Base-by-base conservation (phyloP, 1,140 invertebrate species). In the Ips nitidus region DNA sequence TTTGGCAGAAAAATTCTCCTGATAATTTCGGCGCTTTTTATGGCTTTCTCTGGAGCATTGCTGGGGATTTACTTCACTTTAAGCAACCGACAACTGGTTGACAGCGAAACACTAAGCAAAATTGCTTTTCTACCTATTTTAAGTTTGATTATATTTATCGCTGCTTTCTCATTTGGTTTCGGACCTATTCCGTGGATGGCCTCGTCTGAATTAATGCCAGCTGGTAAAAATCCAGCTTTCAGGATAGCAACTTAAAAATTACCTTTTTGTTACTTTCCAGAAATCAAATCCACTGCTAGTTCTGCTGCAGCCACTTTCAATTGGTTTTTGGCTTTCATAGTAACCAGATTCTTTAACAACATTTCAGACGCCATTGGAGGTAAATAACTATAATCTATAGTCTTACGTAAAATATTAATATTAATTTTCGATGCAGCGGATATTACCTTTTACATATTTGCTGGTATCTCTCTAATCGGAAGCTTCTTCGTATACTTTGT, bases 161-260 rank as follows among this genome's bases (percentile, higher is more conserved):
- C 90, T 41, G 85, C 89, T 3, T 94, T 93, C 81, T 90, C 90
- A 0, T 77, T 94, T 1, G 93, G 93, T 3, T 92, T 90, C 73
- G 93, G 92, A 0, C 91, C 91, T 0, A 87, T 94, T 53, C 91
- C 92, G 0, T 94, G 92, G 86, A 83, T 93, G 75, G 85, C 94
- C 72, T 86, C 91, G 66, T 86, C 89, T 1, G 91, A 94, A 80
- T 76, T 93, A 72, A 91, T 91, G 82, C 85, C 91, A 59, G 80
- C 90, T 73, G 86, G 68, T 70, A 63, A 69, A 22, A 22, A 22
- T 22, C 22, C 53, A 7, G 3, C 37, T 56, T 41, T 59, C 40
- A 5, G 1, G 8, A 47, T 47, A 47, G 45, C 5, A 47, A 47
- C 45, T 47, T 47, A 50, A 2, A 3, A 3, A 3, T 50, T 22